A percentile compares a stretch with the other conserved stretches of the same genome.
Conservation (phyloP, 2,888 invertebrate species). For the Antitype chi region DNA sequence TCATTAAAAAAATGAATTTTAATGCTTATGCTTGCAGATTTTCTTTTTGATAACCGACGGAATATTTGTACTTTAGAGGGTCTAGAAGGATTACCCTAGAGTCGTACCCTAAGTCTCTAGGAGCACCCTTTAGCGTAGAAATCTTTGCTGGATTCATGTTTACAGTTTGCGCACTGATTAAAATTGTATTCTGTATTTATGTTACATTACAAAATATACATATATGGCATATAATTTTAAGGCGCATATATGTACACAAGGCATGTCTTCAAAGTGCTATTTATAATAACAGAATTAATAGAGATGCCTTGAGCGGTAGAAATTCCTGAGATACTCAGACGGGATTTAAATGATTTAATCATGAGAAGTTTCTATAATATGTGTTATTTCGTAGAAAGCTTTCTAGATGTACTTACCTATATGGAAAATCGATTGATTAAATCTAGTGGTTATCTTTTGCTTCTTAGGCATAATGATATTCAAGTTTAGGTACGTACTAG, state of each 20-base stretch:
- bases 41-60: too few species aligned
- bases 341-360: constrained; percentile 10
- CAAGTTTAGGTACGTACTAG: background rate
- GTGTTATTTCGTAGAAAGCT: background rate
- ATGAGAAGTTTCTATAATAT: constrained; percentile 10
- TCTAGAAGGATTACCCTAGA: too few species aligned
- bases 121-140: too few species aligned
- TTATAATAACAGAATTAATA: constrained; percentile 18
- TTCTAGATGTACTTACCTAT: background rate
- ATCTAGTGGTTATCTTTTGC: background rate
- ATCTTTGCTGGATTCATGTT: too few species aligned
- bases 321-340: constrained; percentile 27
- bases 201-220: too few species aligned
- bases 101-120: too few species aligned
- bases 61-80: too few species aligned
- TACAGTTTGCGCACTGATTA: too few species aligned
- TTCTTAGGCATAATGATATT: background rate
- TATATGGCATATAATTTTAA: too few species aligned
- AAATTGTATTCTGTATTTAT: too few species aligned
- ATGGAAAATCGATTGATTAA: constrained; percentile 1
- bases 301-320: constrained; percentile 26
- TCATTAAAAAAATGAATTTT: too few species aligned
- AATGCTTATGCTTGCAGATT: too few species aligned
- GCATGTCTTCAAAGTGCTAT: constrained; percentile 9
- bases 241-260: background rate